These are phyloP conservation scores for Propithecus perrieri DNA, from an alignment of 2,797 vertebrate species.

Conservation along the genomic window DNA sequence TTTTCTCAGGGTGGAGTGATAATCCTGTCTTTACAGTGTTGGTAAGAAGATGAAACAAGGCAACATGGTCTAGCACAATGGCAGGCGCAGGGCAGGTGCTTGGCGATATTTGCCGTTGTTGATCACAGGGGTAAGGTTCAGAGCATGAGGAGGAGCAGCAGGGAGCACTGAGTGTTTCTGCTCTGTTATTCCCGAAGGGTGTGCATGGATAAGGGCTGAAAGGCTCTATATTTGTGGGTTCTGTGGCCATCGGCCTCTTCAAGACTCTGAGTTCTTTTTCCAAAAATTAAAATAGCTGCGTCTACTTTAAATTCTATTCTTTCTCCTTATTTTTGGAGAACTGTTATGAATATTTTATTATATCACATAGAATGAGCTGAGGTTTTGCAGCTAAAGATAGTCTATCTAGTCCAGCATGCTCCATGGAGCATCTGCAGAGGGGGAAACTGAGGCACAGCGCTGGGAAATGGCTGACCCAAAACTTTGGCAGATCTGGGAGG, in stretches of 20 bases:
- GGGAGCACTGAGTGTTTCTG: background rate
- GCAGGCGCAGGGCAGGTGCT: background rate
- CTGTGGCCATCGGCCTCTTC: background rate
- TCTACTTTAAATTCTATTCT: constrained; percentile 14
- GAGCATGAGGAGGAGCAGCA: background rate
- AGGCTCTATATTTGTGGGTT: background rate
- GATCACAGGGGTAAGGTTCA: background rate
- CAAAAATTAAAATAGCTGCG: constrained; percentile 19
- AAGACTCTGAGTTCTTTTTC: constrained; percentile 21
- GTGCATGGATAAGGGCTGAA: background rate
- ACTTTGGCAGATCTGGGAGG: background rate
- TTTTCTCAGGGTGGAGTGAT: background rate
- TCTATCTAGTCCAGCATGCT: background rate
- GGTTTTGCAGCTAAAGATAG: background rate
- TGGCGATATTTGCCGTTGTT: background rate
- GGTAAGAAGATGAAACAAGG: background rate
- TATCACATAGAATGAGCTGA: background rate
- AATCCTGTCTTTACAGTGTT: background rate
- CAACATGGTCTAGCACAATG: fast-evolving
- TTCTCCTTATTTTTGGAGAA: constrained; percentile 57
- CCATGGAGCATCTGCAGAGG: background rate
- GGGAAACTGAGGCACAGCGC: background rate
- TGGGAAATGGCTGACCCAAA: background rate
- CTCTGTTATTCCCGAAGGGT: background rate
- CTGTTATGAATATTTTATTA: constrained; percentile 7